Evolutionary conservation across 1,140 invertebrate species (phyloP).

Genomic region (Lepidurus apus): DNA sequence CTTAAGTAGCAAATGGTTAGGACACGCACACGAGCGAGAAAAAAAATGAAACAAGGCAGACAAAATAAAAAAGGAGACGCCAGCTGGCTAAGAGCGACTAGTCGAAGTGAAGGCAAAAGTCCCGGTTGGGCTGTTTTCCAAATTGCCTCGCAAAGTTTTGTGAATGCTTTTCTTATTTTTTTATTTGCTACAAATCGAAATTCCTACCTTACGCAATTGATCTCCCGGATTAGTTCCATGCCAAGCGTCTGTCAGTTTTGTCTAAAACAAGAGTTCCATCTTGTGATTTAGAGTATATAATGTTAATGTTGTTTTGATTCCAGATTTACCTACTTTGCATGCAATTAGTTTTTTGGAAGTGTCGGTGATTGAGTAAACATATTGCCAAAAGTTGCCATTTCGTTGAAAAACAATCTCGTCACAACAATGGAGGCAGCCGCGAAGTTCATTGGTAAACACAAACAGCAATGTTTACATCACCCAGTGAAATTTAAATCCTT

Average conservation of each 20-base stretch:
- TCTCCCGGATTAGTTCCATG: not conserved
- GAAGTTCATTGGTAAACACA: too few species aligned
- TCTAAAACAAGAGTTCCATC: not conserved
- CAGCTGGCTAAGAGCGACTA: too few species aligned
- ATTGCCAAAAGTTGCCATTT: too few species aligned
- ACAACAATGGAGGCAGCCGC: too few species aligned
- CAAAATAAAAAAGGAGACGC: not conserved
- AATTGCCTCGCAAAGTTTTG: not conserved
- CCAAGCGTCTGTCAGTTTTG: not conserved
- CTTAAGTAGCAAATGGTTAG: not conserved
- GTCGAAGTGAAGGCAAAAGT: not conserved
- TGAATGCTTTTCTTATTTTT: constrained; percentile 7
- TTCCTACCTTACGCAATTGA: not conserved
- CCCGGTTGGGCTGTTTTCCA: not conserved
- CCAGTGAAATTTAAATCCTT: too few species aligned
- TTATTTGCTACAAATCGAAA: not conserved
- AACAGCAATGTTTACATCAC: too few species aligned
- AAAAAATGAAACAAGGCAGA: not conserved
- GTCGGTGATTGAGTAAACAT: too few species aligned
- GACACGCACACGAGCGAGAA: not conserved
- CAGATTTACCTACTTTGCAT: too few species aligned
- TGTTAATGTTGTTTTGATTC: too few species aligned
- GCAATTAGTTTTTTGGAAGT: too few species aligned
- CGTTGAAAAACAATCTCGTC: too few species aligned
- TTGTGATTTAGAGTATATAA: not conserved